Evolutionary conservation across 2,113 vertebrate genomes (phyloP).

Genomic region (Phainopepla nitens): DNA sequence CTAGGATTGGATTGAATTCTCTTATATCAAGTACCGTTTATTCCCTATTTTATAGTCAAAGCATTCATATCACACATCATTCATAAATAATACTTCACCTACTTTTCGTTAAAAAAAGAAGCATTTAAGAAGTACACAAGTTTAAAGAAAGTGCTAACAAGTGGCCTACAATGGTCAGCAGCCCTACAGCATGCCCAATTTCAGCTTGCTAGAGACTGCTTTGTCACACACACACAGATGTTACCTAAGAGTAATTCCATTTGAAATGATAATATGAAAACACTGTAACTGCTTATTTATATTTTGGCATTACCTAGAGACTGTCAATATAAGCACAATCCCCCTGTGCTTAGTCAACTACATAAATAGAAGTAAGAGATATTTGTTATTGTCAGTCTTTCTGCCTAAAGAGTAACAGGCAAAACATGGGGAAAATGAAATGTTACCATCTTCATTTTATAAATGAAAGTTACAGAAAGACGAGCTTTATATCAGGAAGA

Average conservation of each 20-base stretch:
- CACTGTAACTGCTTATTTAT: neutral
- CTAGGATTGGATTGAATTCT: neutral
- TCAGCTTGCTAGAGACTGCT: neutral
- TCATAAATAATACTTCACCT: neutral
- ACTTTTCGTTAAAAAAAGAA: neutral
- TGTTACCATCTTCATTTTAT: neutral
- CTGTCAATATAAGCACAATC: neutral
- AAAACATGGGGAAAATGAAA: neutral
- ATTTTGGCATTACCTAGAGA: neutral
- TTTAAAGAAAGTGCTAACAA: neutral
- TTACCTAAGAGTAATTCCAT: neutral
- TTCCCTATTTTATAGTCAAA: neutral
- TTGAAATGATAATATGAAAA: neutral
- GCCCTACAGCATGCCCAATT: neutral
- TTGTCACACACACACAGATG: neutral
- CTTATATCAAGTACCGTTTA: neutral
- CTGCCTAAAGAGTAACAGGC: neutral
- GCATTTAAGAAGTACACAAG: neutral
- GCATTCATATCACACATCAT: neutral
- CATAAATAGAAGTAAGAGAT: neutral
- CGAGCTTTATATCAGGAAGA: neutral
- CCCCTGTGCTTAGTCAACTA: neutral
- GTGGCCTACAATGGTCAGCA: neutral
- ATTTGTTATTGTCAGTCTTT: neutral
- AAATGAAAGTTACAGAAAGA: neutral